These are phyloP conservation scores for Bellardia pandia DNA, from an alignment of 2,888 invertebrate species.

Conservation along the genomic window DNA sequence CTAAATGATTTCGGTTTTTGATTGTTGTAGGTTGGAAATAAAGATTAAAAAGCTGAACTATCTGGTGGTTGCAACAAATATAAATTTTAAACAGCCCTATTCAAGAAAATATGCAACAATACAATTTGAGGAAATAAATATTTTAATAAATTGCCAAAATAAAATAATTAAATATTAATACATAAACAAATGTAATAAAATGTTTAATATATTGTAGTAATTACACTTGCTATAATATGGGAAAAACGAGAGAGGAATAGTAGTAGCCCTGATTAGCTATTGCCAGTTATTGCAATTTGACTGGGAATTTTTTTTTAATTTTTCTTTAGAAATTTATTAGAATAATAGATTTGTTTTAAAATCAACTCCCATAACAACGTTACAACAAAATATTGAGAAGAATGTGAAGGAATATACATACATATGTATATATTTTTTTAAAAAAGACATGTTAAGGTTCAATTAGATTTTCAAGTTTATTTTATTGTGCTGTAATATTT, in stretches of 20 bases:
- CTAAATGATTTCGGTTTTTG: neutral
- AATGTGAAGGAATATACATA: slow-evolving; percentile 12
- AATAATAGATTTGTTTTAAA: slow-evolving; percentile 39
- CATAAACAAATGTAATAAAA: too few relatives aligned
- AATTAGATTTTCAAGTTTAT: neutral
- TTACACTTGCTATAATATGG: too few relatives aligned
- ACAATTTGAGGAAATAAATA: too few relatives aligned
- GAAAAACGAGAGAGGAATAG: too few relatives aligned
- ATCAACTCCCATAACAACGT: slow-evolving; percentile 64
- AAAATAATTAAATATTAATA: too few relatives aligned
- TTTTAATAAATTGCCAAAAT: too few relatives aligned
- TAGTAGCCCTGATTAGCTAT: too few relatives aligned
- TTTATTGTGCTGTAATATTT: neutral
- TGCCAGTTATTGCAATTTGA: too few relatives aligned
- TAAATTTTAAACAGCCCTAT: neutral
- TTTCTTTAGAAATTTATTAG: slow-evolving; percentile 1
- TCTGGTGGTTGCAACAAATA: neutral
- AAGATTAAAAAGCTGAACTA: slow-evolving; percentile 3
- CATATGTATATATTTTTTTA: too few relatives aligned
- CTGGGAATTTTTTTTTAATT: neutral
- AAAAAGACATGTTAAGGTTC: neutral
- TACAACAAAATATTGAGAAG: neutral
- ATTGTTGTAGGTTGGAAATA: neutral
- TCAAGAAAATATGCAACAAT: too few relatives aligned
- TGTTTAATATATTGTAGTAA: too few relatives aligned